A percentile compares a stretch with the other conserved stretches of the same genome.
Conservation (phyloP, 2,888 invertebrate species). For the Ophion costatus region DNA sequence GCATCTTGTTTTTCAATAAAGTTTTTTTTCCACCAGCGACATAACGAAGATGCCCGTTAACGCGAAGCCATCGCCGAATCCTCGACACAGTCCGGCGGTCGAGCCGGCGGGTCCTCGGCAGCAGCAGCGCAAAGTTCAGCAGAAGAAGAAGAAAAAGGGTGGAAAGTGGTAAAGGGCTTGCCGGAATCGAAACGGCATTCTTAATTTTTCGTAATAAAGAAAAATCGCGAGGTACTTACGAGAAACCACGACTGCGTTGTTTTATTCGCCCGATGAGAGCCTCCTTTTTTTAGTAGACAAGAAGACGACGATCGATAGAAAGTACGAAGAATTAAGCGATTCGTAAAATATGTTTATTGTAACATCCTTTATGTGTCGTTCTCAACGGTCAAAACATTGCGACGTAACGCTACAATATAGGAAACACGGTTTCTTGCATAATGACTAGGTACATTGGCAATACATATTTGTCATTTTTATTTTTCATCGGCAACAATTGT, state of each 20-base stretch:
- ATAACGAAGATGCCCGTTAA: conserved; percentile 83
- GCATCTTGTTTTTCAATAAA: not conserved
- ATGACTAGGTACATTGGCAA: conserved; percentile 80
- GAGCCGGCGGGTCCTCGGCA: conserved; percentile 87
- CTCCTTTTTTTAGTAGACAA: conserved; percentile 14
- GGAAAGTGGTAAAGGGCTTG: conserved; percentile 83
- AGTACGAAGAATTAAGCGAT: conserved; percentile 65
- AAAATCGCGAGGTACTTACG: conserved; percentile 13
- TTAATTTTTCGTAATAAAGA: conserved; percentile 56
- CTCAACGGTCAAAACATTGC: conserved; percentile 61
- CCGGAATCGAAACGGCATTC: conserved; percentile 12
- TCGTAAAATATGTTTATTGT: conserved; percentile 80
- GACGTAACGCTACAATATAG: conserved; percentile 78
- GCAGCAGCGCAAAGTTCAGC: conserved; percentile 89
- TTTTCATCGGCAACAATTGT: conserved; percentile 76
- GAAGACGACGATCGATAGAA: not conserved
- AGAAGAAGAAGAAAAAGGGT: conserved; percentile 90
- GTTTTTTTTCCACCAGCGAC: conserved; percentile 81
- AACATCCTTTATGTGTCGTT: conserved; percentile 63
- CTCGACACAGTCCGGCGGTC: conserved; percentile 86
- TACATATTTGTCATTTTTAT: conserved; percentile 75
- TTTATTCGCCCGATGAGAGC: not conserved
- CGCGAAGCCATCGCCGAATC: conserved; percentile 83
- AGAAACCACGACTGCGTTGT: not conserved
- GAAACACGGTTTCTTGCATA: conserved; percentile 76